Evolutionary conservation across 2,797 vertebrate species (phyloP).

Genomic region (Varecia variegata): DNA sequence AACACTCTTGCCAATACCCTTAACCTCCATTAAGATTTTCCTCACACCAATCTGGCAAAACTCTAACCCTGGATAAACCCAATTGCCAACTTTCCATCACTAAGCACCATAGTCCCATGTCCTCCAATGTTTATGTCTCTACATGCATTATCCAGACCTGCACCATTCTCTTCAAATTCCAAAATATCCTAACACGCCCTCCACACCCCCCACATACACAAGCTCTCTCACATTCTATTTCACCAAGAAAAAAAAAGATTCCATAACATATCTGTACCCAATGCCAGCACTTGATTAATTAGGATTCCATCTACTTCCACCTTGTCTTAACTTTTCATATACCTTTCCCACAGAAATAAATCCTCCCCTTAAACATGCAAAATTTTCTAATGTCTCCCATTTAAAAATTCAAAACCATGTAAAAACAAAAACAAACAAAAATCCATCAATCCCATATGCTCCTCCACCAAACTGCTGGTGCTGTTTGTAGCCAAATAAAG

Average conservation of each 20-base stretch:
- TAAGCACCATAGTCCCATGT: background rate
- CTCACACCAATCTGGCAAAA: background rate
- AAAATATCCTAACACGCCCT: background rate
- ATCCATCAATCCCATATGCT: background rate
- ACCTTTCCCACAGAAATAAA: conserved; percentile 22
- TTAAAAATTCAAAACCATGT: conserved; percentile 9
- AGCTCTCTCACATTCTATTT: background rate
- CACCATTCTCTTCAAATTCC: background rate
- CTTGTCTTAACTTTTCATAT: background rate
- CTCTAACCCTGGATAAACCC: background rate
- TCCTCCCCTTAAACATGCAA: background rate
- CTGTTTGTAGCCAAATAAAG: background rate
- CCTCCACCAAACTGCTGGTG: background rate
- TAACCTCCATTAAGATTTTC: conserved; percentile 22
- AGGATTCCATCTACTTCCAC: conserved; percentile 28
- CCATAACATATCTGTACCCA: background rate
- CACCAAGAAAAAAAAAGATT: background rate
- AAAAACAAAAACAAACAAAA: background rate
- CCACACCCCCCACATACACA: background rate
- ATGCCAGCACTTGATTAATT: background rate
- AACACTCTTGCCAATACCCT: background rate
- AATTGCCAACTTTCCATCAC: background rate
- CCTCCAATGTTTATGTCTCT: background rate
- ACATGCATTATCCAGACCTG: background rate
- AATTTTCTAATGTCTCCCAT: background rate